Percentiles rank a stretch among this genome's conserved stretches.
Conservation (phyloP, 2,797 vertebrate species). For the Rhynchotus rufescens region DNA sequence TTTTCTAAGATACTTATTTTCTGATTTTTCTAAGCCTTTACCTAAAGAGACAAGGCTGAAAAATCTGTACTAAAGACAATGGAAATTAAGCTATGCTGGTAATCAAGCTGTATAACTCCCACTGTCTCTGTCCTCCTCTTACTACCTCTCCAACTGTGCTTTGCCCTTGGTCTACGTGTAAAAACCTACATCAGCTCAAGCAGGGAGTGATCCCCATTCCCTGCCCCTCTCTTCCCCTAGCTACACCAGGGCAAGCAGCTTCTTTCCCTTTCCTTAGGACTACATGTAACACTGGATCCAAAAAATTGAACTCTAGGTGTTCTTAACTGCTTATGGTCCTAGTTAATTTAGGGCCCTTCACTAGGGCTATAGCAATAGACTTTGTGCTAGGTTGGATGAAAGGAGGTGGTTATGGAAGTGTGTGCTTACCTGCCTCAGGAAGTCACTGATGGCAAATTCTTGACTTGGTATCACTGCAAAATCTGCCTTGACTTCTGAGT, state of each 20-base stretch:
- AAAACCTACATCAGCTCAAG: not conserved
- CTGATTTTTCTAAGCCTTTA: not conserved
- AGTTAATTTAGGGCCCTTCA: not conserved
- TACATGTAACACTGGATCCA: not conserved
- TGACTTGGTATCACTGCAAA: constrained; percentile 86
- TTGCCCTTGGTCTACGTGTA: not conserved
- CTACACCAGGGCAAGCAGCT: not conserved
- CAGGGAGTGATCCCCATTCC: not conserved
- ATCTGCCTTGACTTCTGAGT: constrained; percentile 93
- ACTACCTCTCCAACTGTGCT: no score
- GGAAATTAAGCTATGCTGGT: no score
- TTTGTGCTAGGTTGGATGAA: not conserved
- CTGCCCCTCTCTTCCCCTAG: not conserved
- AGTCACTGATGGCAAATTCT: constrained; percentile 88
- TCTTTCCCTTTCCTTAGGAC: not conserved
- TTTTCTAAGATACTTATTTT: not conserved
- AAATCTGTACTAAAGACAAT: not conserved
- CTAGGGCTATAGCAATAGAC: not conserved
- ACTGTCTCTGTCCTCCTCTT: not conserved
- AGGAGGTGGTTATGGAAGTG: not conserved
- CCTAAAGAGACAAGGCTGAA: not conserved
- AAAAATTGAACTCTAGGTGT: not conserved
- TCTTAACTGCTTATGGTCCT: not conserved
- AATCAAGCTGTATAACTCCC: not conserved
- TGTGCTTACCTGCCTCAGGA: constrained; percentile 87